These are phyloP conservation scores for Ariolimax columbianus DNA, from an alignment of 2,888 invertebrate genomes.

Conservation along the genomic window DNA sequence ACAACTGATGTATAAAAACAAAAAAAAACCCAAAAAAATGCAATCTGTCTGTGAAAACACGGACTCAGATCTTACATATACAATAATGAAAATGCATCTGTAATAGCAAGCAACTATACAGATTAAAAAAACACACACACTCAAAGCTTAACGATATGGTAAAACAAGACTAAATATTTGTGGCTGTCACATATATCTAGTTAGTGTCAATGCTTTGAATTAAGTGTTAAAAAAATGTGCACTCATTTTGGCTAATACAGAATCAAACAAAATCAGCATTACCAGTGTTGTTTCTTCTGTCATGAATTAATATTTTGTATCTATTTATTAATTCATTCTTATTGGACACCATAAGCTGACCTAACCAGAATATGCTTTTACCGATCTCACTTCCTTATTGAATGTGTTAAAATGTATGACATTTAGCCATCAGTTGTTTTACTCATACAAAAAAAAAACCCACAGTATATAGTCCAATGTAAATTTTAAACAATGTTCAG, in stretches of 20 bases:
- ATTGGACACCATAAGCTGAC: too few relatives aligned
- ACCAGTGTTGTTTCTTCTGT: too few relatives aligned
- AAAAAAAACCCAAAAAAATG: neutral
- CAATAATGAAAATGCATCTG: neutral
- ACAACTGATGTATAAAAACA: neutral
- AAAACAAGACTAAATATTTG: neutral
- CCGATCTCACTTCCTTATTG: too few relatives aligned
- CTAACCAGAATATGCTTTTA: too few relatives aligned
- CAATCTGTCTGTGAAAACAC: neutral
- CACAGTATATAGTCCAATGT: neutral
- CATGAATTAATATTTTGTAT: too few relatives aligned
- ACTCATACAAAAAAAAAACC: too few relatives aligned
- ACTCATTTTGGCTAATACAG: too few relatives aligned
- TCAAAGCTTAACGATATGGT: neutral
- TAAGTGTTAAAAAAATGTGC: neutral
- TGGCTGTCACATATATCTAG: neutral
- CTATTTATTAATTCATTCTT: too few relatives aligned
- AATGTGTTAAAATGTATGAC: too few relatives aligned
- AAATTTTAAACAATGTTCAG: neutral
- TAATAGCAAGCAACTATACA: neutral
- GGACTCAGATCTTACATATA: neutral
- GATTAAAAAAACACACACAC: neutral
- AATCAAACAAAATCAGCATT: too few relatives aligned
- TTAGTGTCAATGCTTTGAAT: neutral
- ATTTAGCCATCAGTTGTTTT: too few relatives aligned